Evolutionary conservation across 2,797 vertebrate species (phyloP).

Genomic region (Semaprochilodus insignis): DNA sequence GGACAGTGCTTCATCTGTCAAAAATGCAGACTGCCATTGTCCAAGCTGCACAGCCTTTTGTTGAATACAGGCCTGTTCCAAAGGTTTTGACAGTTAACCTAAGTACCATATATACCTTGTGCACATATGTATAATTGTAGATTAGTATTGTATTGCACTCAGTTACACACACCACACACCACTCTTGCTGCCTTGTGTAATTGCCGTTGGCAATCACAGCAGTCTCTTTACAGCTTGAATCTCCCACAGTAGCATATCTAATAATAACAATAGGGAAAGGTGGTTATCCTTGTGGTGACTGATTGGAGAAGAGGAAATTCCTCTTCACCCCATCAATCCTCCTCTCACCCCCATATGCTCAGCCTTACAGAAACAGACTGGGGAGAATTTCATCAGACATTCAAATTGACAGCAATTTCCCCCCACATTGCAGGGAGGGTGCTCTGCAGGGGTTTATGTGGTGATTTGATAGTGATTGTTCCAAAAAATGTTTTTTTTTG

Average conservation of each 20-base stretch:
- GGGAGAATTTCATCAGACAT: slow-evolving; percentile 72
- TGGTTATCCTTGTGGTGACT: slow-evolving; percentile 42
- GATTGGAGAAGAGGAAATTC: slow-evolving; percentile 32
- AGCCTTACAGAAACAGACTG: slow-evolving; percentile 69
- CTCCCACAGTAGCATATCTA: slow-evolving; percentile 5
- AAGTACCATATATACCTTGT: background rate
- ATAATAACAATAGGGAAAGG: slow-evolving; percentile 20
- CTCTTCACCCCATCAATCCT: slow-evolving; percentile 41
- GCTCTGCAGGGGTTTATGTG: slow-evolving; percentile 14
- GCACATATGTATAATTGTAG: background rate
- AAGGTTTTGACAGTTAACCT: background rate
- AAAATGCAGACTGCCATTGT: slow-evolving; percentile 22
- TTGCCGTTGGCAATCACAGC: background rate
- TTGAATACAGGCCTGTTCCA: background rate
- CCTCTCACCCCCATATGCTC: slow-evolving; percentile 66
- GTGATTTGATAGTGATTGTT: slow-evolving; percentile 7
- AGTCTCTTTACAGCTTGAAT: background rate
- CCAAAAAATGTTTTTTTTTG: background rate
- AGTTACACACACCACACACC: background rate
- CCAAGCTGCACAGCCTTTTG: slow-evolving; percentile 20
- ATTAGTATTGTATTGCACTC: background rate
- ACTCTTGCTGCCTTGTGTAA: background rate
- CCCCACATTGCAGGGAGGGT: slow-evolving; percentile 18
- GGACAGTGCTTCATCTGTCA: slow-evolving; percentile 46
- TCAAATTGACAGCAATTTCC: slow-evolving; percentile 67